These are phyloP conservation scores for Temnothorax nylanderi DNA, from an alignment of 1,140 invertebrate genomes.

Conservation along the genomic window DNA sequence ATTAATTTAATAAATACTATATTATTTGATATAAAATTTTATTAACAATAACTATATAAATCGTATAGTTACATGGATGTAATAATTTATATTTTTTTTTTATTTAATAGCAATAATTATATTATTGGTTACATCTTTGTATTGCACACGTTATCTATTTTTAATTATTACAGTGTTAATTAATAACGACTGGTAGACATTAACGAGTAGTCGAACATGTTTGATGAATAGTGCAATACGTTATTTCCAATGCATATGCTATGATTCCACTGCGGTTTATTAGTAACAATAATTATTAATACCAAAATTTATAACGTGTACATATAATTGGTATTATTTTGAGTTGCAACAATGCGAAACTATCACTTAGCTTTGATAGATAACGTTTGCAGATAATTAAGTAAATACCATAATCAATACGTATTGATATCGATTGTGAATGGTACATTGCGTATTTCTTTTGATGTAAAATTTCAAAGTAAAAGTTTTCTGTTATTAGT, in stretches of 20 bases:
- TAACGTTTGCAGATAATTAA: slow-evolving; percentile 18
- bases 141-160: slow-evolving; percentile 13
- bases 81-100: not conserved
- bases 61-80: not conserved
- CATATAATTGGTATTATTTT: slow-evolving; percentile 36
- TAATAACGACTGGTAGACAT: slow-evolving; percentile 25
- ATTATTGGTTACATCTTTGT: not conserved
- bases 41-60: not conserved
- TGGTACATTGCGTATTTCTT: not conserved
- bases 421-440: not conserved
- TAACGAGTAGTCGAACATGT: slow-evolving; percentile 30
- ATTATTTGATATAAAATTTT: not conserved
- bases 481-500: not conserved
- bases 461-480: not conserved
- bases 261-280: not conserved
- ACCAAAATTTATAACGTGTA: slow-evolving; percentile 16
- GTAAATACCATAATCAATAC: not conserved
- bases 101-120: not conserved
- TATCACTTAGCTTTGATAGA: slow-evolving; percentile 12
- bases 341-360: not conserved
- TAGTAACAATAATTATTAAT: slow-evolving; percentile 51
- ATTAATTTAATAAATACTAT: not conserved
- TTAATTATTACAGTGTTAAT: slow-evolving; percentile 43
- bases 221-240: slow-evolving; percentile 57
- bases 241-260: slow-evolving; percentile 15